These are phyloP conservation scores for Nudaria mundana DNA, from an alignment of 2,888 invertebrate species.

Conservation along the genomic window DNA sequence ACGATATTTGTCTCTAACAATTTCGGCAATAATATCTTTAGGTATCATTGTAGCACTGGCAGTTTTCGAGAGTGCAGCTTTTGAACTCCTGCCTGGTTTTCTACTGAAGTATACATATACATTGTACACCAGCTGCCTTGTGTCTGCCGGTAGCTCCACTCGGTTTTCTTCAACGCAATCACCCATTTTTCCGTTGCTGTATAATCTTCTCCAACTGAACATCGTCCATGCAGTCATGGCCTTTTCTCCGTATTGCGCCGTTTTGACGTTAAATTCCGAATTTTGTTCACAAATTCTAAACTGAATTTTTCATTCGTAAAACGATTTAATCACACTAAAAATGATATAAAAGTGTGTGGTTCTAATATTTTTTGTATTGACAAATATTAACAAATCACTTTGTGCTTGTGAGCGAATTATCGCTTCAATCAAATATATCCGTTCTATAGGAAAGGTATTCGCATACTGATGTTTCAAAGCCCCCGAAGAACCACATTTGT, in stretches of 20 bases:
- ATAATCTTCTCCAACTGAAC: constrained; percentile 75
- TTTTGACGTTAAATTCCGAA: constrained; percentile 42
- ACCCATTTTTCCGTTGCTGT: constrained; percentile 56
- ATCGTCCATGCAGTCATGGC: constrained; percentile 79
- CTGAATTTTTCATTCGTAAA: background rate
- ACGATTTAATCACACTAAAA: background rate
- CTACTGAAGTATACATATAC: constrained; percentile 73
- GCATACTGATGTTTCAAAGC: constrained; percentile 55
- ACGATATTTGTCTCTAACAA: constrained; percentile 67
- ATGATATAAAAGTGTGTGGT: constrained; percentile 4
- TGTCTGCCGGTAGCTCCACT: constrained; percentile 69
- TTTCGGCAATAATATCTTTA: constrained; percentile 70
- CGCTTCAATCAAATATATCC: constrained; percentile 44
- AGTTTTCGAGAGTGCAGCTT: constrained; percentile 64
- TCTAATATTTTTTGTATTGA: constrained; percentile 2
- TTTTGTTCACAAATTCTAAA: constrained; percentile 11
- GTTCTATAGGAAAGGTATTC: constrained; percentile 52
- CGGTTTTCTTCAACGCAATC: constrained; percentile 57
- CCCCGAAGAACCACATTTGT: constrained; percentile 50
- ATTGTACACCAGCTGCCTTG: constrained; percentile 71
- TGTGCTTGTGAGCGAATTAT: constrained; percentile 14
- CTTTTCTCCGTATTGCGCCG: constrained; percentile 77
- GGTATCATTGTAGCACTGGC: constrained; percentile 73
- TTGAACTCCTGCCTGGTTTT: constrained; percentile 65
- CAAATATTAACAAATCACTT: constrained; percentile 2